Evolutionary conservation across 2,113 vertebrate species (phyloP), one percentile per base, ranked within the genome.

Genomic region (Calypte anna): DNA sequence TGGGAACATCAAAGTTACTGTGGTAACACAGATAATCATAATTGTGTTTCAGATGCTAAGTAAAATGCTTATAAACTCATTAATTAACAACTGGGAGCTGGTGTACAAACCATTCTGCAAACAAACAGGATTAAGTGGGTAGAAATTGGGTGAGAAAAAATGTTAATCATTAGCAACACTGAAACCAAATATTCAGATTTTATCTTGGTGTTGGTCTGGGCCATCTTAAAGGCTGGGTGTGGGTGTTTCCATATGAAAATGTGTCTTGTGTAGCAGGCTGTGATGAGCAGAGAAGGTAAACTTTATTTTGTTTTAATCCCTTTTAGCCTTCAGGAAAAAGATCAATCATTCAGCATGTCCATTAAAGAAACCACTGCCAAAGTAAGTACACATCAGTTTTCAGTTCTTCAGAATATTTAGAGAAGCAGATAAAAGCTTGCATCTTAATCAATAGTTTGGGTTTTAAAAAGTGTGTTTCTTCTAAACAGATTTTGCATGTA

Each of bases 301-400:
- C 27, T 62, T 76, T 50, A 74, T 72, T 90, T 77, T 94, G 82
- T 95, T 93, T 83, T 95, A 81, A 67, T 97, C 81, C 48, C 81
- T 96, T 98, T 62, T 85, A 99, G 99, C 96, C 98, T 99, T 93
- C 98, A 98, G 93, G 98, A 98, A 81, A 98, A 98, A 91, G 98
- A 98, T 75, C 97, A 97, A 15, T 97, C 95, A 0, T 95, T 99
- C 92, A 98, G 91, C 94, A 91, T 95, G 66, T 98, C 98, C 87
- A 98, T 99, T 96, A 98, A 98, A 94, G 98, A 99, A 95, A 97
- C 97, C 63, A 98, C 98, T 44, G 94, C 98, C 43, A 99, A 99
- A 98, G 99, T 99, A 98, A 98, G 98, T 89, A 73, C 13, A 19
- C 4, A 11, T 76, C 43, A 74, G 5, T 43, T 76, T 55, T 50